These are phyloP conservation scores for Parus major DNA, from an alignment of 2,113 vertebrate species.

Conservation along the genomic window DNA sequence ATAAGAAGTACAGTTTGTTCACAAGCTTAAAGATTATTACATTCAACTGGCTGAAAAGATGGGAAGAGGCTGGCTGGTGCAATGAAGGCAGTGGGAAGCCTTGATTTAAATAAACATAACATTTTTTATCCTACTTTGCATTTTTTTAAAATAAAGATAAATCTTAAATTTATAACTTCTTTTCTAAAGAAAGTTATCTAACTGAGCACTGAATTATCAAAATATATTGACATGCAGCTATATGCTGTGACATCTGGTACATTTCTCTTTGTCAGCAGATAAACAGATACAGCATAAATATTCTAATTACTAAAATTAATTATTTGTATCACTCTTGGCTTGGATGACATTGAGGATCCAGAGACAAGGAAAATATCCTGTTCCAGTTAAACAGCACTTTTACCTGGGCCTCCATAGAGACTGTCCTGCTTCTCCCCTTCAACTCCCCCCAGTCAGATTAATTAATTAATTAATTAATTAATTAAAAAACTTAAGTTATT, in stretches of 20 bases:
- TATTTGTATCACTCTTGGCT: not conserved
- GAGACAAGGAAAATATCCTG: not conserved
- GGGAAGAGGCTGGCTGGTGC: not conserved
- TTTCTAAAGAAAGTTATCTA: not conserved
- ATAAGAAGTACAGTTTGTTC: not conserved
- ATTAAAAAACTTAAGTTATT: not conserved
- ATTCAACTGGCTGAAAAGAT: not conserved
- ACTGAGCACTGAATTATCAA: not conserved
- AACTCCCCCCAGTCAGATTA: not conserved
- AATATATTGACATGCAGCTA: not conserved
- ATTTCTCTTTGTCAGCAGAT: not conserved
- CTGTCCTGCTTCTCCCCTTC: not conserved
- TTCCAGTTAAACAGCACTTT: not conserved
- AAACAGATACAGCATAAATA: not conserved
- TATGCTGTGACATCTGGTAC: not conserved
- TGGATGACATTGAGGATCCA: not conserved
- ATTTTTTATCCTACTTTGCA: not conserved
- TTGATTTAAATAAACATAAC: not conserved
- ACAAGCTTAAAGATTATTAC: not conserved
- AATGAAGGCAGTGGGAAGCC: not conserved
- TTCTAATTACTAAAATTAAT: not conserved
- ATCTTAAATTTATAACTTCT: not conserved
- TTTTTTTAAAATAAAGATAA: not conserved
- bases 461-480: not conserved
- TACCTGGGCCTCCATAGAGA: not conserved